Percentiles rank a stretch among this genome's conserved stretches.
Conservation (phyloP, 2,113 vertebrate species). For the Thryonomys swinderianus region DNA sequence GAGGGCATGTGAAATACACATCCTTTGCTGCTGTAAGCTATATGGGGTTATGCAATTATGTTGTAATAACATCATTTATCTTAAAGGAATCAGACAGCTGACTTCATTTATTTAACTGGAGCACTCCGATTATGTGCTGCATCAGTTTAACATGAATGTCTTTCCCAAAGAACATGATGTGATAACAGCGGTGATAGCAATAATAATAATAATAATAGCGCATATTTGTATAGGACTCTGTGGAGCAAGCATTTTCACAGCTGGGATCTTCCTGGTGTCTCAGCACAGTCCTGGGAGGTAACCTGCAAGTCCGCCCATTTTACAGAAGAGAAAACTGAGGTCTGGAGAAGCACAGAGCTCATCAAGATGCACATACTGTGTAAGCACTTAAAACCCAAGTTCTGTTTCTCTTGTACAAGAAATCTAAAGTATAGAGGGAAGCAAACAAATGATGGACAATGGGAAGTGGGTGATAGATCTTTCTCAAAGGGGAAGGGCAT, state of each 20-base stretch:
- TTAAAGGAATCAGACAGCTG: constrained; percentile 87
- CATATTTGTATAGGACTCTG: not conserved
- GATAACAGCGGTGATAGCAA: constrained; percentile 68
- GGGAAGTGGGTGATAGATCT: not conserved
- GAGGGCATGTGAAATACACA: constrained; percentile 89
- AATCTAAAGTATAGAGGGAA: not conserved
- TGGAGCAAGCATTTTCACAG: not conserved
- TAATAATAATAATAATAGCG: constrained; percentile 65
- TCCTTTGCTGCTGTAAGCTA: constrained; percentile 89
- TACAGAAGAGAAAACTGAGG: constrained; percentile 26
- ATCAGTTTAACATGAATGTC: constrained; percentile 82
- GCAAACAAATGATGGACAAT: not conserved
- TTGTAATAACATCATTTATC: constrained; percentile 89
- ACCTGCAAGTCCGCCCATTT: not conserved
- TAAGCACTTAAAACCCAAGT: not conserved
- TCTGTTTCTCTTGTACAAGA: not conserved
- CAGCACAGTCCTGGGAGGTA: not conserved
- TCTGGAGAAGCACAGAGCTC: not conserved
- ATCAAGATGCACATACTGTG: not conserved
- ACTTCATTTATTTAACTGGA: constrained; percentile 88
- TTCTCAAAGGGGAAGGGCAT: not conserved
- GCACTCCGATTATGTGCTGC: constrained; percentile 81
- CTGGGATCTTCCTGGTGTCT: not conserved
- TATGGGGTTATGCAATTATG: constrained; percentile 87
- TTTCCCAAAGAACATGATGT: constrained; percentile 66